Base-by-base conservation (phyloP, 2,113 vertebrate genomes). In the Thamnophis sirtalis region DNA sequence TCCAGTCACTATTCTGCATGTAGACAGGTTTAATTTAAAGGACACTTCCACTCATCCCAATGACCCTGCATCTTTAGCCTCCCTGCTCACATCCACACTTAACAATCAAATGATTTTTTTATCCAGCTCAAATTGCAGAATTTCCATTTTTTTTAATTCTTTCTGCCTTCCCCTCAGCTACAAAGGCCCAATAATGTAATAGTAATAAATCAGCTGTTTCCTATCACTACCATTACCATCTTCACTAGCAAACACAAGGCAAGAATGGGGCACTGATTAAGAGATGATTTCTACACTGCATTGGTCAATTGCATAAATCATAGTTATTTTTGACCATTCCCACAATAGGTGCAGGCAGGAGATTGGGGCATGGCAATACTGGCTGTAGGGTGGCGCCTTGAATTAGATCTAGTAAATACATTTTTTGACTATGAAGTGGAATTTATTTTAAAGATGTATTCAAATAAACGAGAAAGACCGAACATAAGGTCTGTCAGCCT, bases 1-100 rank as follows among this genome's bases (percentile, higher is more conserved):
- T 48, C 17, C 43, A 38, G 38, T 38, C 54, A 33, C 22, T 38
- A 24, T 19, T 73, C 68, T 84, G 38, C 48, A 19, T 19, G 2
- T 49, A 56, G 43, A 88, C 90, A 9, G 92, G 5, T 91, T 93
- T 94, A 89, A 73, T 94, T 91, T 90, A 0, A 51, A 89, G 86
- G 73, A 80, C 19, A 80, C 15, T 80, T 80, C 33, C 33, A 43
- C 33, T 21, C 17, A 1, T 3, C 73, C 73, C 73, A 80, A 21
- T 80, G 17, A 38, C 7, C 3, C 33, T 80, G 73, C 73, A 43
- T 19, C 3, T 38, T 80, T 80, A 43, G 17, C n/a, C 17, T 21
- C 33, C 33, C 43, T 80, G 73, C 33, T 80, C 33, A 8, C 17
- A 80, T 21, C 33, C 73, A 43, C 17, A 80, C 33, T 38, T 21